These are phyloP conservation scores for Decapterus maruadsi DNA, from an alignment of 2,797 vertebrate species.

Conservation along the genomic window DNA sequence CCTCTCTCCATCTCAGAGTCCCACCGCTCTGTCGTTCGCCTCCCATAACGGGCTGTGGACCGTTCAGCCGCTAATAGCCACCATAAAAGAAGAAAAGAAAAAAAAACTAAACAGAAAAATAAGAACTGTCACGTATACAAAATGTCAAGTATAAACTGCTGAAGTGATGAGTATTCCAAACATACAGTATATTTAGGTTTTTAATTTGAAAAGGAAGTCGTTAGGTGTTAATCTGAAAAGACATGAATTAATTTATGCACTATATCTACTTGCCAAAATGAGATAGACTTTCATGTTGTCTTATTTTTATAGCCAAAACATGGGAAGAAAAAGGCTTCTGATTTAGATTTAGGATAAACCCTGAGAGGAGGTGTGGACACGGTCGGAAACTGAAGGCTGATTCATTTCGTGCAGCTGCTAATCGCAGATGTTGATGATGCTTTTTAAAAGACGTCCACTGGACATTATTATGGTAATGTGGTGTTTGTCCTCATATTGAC, in stretches of 20 bases:
- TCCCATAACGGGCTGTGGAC: slow-evolving; percentile 71
- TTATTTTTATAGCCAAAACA: slow-evolving; percentile 89
- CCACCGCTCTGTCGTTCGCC: slow-evolving; percentile 64
- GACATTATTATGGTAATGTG: slow-evolving; percentile 60
- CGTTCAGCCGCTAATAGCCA: slow-evolving; percentile 75
- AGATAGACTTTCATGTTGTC: slow-evolving; percentile 87
- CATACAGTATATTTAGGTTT: slow-evolving; percentile 79
- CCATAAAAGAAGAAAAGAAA: slow-evolving; percentile 51
- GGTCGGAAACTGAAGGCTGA: slow-evolving; percentile 64
- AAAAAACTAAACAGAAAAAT: slow-evolving; percentile 63
- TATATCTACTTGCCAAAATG: slow-evolving; percentile 92
- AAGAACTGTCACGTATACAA: slow-evolving; percentile 70
- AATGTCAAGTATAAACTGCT: slow-evolving; percentile 77
- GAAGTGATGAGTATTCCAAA: slow-evolving; percentile 82
- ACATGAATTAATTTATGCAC: slow-evolving; percentile 85
- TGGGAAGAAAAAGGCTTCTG: slow-evolving; percentile 65
- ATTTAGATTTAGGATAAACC: slow-evolving; percentile 70
- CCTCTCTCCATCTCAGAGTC: slow-evolving; percentile 69
- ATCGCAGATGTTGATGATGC: slow-evolving; percentile 50
- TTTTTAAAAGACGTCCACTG: slow-evolving; percentile 57
- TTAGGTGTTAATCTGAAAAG: slow-evolving; percentile 78
- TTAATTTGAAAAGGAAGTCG: slow-evolving; percentile 72
- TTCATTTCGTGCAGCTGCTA: slow-evolving; percentile 64
- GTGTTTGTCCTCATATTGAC: slow-evolving; percentile 49
- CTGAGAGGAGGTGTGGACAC: slow-evolving; percentile 47